Percentiles rank a stretch among this genome's conserved stretches.
phyloP scores from a whole-genome alignment of 2,888 invertebrate genomes.

The Gasteruption jaculator region DNA sequence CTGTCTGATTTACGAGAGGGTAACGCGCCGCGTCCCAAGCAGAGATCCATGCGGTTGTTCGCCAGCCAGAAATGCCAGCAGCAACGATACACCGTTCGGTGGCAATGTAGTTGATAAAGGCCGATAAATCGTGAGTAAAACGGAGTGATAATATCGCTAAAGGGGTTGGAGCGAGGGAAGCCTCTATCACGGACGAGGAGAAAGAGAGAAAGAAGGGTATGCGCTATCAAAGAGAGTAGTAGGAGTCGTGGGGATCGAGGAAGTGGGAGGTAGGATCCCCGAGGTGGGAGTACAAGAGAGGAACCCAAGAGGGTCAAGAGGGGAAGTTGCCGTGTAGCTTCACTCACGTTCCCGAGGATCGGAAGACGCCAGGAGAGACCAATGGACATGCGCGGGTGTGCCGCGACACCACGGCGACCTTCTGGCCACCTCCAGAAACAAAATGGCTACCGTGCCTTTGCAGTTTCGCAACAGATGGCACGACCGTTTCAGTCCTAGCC shows the following conservation, averaged over 20 bases:
- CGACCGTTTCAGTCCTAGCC: conserved; percentile 24
- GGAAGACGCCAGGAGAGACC: conserved; percentile 49
- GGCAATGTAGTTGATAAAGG: conserved; percentile 45
- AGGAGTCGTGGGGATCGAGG: conserved; percentile 9
- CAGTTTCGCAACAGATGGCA: conserved; percentile 51
- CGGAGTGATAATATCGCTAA: conserved; percentile 46
- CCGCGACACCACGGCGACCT: conserved; percentile 52
- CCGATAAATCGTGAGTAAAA: conserved; percentile 48
- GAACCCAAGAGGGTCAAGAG: conserved; percentile 21
- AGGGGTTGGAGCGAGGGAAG: no score
- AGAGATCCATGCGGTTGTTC: no score
- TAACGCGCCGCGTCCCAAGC: conserved; percentile 25
- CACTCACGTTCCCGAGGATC: conserved; percentile 28
- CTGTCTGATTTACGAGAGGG: conserved; percentile 27
- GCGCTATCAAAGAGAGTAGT: conserved; percentile 7
- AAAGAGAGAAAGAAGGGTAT: conserved; percentile 15
- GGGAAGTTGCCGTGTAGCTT: conserved; percentile 26
- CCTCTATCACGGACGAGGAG: conserved; percentile 10
- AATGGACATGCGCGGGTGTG: conserved; percentile 57
- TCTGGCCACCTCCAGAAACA: conserved; percentile 56
- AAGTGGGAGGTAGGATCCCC: conserved; percentile 15
- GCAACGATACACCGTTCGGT: conserved; percentile 32
- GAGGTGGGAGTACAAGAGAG: conserved; percentile 20
- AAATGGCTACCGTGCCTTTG: conserved; percentile 56
- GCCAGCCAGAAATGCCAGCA: conserved; percentile 14